These are phyloP conservation scores for Eptesicus fuscus DNA, from an alignment of 2,113 vertebrate genomes.

Conservation along the genomic window DNA sequence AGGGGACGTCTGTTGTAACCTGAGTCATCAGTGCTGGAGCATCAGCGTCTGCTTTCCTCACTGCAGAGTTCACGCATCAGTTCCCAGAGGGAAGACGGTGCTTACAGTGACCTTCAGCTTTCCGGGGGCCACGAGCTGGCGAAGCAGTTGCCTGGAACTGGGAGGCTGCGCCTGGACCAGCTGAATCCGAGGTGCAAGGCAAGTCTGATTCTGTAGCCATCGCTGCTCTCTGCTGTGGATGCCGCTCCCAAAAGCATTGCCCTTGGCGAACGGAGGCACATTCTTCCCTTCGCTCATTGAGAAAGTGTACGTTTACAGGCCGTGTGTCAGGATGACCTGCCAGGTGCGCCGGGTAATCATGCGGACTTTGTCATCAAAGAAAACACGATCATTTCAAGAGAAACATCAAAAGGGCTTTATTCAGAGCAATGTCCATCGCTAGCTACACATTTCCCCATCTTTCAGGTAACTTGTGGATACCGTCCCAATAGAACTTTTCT, in stretches of 20 bases:
- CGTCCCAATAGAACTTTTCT: no score
- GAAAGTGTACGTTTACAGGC: background rate
- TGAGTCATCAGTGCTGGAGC: background rate
- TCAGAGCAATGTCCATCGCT: no score
- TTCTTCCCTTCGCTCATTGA: background rate
- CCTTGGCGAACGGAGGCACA: background rate
- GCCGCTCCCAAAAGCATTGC: background rate
- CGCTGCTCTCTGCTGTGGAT: background rate
- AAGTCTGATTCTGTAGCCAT: background rate
- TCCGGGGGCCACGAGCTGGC: background rate
- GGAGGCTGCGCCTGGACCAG: background rate
- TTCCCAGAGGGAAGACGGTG: slow-evolving; percentile 25
- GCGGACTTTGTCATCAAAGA: no score
- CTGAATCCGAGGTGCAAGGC: background rate
- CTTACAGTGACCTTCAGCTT: background rate
- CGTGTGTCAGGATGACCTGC: background rate
- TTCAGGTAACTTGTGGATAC: no score
- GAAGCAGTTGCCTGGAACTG: background rate
- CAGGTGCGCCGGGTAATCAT: no score
- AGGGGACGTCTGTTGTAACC: background rate
- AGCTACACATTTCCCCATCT: no score
- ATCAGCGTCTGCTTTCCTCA: slow-evolving; percentile 9
- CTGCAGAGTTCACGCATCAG: slow-evolving; percentile 46
- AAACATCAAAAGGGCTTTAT: no score
- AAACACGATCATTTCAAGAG: no score